These are phyloP conservation scores for Gallinago media DNA, from an alignment of 2,113 vertebrate genomes.

Conservation along the genomic window DNA sequence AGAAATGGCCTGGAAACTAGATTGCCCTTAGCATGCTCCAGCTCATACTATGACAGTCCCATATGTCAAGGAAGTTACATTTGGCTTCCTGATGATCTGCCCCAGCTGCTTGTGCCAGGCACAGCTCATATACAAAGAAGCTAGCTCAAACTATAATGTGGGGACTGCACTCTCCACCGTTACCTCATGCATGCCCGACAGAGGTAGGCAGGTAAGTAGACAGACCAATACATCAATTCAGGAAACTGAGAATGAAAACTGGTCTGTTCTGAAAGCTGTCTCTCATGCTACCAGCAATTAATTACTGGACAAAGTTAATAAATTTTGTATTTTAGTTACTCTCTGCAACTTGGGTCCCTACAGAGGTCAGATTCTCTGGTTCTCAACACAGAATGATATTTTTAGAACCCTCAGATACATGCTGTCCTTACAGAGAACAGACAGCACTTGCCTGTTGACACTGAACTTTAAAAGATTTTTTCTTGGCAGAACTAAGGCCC, in stretches of 20 bases:
- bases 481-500: background rate
- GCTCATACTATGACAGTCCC: background rate
- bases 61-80: background rate
- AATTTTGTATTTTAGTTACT: background rate
- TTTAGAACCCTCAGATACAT: conserved; percentile 31
- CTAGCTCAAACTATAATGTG: background rate
- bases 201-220: background rate
- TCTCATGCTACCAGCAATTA: background rate
- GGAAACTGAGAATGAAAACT: background rate
- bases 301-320: background rate
- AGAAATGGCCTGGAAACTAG: background rate
- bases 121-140: background rate
- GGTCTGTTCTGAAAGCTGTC: background rate
- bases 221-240: background rate
- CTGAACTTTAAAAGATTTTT: conserved; percentile 9
- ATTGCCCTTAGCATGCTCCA: background rate
- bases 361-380: background rate
- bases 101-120: background rate
- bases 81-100: background rate
- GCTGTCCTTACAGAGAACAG: conserved; percentile 29
- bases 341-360: background rate
- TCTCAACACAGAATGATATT: conserved; percentile 1
- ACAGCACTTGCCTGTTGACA: conserved; percentile 23
- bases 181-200: background rate
- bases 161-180: background rate